Base-by-base conservation (phyloP, 1,140 invertebrate genomes). In the Monomorium pharaonis region DNA sequence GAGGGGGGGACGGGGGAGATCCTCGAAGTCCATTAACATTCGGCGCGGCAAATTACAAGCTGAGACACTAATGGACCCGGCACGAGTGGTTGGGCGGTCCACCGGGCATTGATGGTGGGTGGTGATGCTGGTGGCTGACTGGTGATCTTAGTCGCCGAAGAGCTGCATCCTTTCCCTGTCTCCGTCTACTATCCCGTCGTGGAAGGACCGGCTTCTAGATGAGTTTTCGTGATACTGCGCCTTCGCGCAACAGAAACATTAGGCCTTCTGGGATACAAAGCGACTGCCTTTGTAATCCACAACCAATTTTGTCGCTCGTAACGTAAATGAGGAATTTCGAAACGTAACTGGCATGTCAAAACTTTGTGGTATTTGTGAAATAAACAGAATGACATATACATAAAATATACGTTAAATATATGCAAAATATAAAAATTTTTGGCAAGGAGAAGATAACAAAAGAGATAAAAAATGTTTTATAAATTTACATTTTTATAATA, bases 31-130 rank as follows among this genome's bases (percentile, higher is more conserved):
- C 93, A 95, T 95, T 94, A 95, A 94, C 94, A 95, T 94, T 94
- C 94, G 94, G 94, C 93, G 92, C 93, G 93, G 94, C 93, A 95
- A 95, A 95, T 95, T 95, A 95, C 94, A 95, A 95, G 93, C 94
- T 90, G 89, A 91, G 92, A 89, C 91, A 89, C 93, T 95, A 95
- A 95, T 94, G 94, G 94, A 92, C 75, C 91, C 80, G 62, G 87
- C 86, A 90, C 90, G 87, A 90, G 89, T 91, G 85, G 74, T 65
- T 83, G 86, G 85, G 88, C 90, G 87, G 87, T 91, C 90, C 80
- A 78, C 58, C 70, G 80, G 56, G 75, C 90, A 91, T 87, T 88
- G 86, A 91, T 91, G 86, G 91, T 90, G 91, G 89, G 92, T 92
- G 89, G 89, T 85, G 89, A 83, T 85, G 84, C 49, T 49, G 69